Evolutionary conservation across 2,113 vertebrate genomes (phyloP), one percentile per base, ranked within the genome.

Genomic region (Oryzias curvinotus): DNA sequence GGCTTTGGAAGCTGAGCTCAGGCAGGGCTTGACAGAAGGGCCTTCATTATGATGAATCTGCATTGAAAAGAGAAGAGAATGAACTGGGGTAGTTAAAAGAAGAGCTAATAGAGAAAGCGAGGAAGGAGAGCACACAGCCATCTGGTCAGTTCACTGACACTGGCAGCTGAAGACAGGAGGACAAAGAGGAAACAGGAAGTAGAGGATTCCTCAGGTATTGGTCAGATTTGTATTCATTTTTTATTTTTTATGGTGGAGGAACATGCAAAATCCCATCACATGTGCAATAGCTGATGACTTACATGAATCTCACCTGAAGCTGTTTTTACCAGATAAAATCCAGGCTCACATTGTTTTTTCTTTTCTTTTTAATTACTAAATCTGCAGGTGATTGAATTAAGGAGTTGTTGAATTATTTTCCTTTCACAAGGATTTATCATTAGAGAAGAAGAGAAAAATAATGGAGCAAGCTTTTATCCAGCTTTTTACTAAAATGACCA

Each of bases 101-200:
- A 60, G 62, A 70, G 57, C 30, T 5, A 15, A 65, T 57, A 44
- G 59, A 57, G 65, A 45, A 21, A 67, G 62, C 48, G 43, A 58
- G 53, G 65, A 53, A 69, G 16, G 57, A 45, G 67, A 47, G 36
- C 51, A 73, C 79, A 71, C 71, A 85, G 84, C 86, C 90, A 91
- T 90, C 87, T 91, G 87, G 83, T 80, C 87, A 53, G 61, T 83
- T 81, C 87, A 88, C 82, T 85, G 78, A 87, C 82, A 81, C 82
- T 84, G 81, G 85, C 82, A 88, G 88, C 75, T 84, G 74, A 81
- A 73, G 63, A 78, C 78, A 65, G 77, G 59, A 62, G 80, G 65
- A 77, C 68, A 45, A 76, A 73, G 54, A 52, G 62, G 51, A 71
- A 68, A 0, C 50, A 52, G 41, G 63, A 65, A 71, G 78, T 57